These are phyloP conservation scores for Alouatta palliata DNA, from an alignment of 2,113 vertebrate genomes.

Conservation along the genomic window DNA sequence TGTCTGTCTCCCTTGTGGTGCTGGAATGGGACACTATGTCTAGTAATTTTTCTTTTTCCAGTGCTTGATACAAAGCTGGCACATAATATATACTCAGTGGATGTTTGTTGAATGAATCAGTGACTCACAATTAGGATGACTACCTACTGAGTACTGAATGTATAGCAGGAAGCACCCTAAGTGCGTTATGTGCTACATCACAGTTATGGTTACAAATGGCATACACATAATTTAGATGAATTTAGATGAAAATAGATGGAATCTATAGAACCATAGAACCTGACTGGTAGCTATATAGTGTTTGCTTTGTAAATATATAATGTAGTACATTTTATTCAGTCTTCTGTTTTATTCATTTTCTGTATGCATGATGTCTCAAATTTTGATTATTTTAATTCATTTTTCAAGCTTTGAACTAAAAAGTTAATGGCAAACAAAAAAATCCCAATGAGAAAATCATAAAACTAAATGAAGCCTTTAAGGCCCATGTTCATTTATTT, in stretches of 20 bases:
- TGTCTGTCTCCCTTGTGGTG: not conserved
- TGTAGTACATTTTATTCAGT: not conserved
- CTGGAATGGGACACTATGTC: not conserved
- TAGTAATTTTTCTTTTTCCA: not conserved
- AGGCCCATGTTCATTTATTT: not conserved
- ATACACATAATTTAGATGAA: not conserved
- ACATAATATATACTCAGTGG: not conserved
- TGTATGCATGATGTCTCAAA: not conserved
- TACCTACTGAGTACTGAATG: not conserved
- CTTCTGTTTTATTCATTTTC: not conserved
- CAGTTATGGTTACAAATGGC: not conserved
- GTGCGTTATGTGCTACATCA: not conserved
- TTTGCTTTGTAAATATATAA: not conserved
- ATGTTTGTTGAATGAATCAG: not conserved
- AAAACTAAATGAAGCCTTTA: not conserved
- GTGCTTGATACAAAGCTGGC: not conserved
- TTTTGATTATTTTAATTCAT: not conserved
- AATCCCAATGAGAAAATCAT: not conserved
- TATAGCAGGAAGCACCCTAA: not conserved
- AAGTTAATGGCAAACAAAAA: not conserved
- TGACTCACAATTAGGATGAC: not conserved
- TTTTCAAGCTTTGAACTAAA: constrained; percentile 43
- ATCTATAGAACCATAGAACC: not conserved
- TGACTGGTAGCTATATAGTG: not conserved
- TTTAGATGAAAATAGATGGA: not conserved